Percentiles rank a stretch among this genome's conserved stretches.
Evolutionary conservation across 2,888 invertebrate species (phyloP).

Genomic region (Lasioglossum pauxillum): DNA sequence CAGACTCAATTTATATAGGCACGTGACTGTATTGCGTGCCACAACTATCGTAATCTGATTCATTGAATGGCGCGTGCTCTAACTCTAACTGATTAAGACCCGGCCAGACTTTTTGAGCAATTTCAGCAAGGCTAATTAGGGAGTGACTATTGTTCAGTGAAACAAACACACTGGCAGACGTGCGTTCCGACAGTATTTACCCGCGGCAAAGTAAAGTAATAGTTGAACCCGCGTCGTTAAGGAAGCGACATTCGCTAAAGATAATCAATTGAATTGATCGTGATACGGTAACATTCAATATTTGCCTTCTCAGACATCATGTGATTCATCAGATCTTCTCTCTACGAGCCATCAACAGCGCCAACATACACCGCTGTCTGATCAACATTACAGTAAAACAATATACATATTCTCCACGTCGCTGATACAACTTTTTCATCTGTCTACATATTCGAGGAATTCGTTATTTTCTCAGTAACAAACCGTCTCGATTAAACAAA

Average conservation of each 20-base stretch:
- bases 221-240: conserved; percentile 22
- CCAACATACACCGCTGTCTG: neutral
- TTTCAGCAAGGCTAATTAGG: neutral
- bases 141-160: neutral
- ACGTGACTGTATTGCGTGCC: neutral
- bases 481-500: neutral
- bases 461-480: neutral
- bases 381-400: neutral
- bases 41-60: conserved; percentile 7
- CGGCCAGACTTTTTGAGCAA: conserved; percentile 4
- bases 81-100: conserved; percentile 18
- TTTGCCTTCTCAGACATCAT: conserved; percentile 34
- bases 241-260: conserved; percentile 29
- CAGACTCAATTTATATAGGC: neutral
- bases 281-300: conserved; percentile 38
- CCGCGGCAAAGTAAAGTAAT: neutral
- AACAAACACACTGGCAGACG: conserved; percentile 14
- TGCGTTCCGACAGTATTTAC: conserved; percentile 26
- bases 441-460: neutral
- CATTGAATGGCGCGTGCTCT: neutral
- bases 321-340: conserved; percentile 11
- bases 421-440: neutral
- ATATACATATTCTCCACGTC: neutral
- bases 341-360: neutral
- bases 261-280: conserved; percentile 43